Evolutionary conservation across 2,113 vertebrate species (phyloP).

Genomic region (Amblyornis subalaris): DNA sequence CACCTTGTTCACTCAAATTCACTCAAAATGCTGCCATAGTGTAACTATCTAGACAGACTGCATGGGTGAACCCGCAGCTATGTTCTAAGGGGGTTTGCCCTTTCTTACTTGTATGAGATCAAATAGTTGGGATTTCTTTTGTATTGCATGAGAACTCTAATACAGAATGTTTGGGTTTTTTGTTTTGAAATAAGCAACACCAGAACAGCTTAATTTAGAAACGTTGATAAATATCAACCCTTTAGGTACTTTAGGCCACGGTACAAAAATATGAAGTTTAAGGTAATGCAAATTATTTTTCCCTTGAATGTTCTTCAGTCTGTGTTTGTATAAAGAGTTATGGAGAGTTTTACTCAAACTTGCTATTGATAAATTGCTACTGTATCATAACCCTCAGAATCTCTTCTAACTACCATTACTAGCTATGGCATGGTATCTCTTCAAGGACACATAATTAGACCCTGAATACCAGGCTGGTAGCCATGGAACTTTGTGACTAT

Average conservation of each 20-base stretch:
- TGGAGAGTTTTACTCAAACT: background rate
- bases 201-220: background rate
- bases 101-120: background rate
- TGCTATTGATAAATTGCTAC: background rate
- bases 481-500: background rate
- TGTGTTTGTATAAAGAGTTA: background rate
- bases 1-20: background rate
- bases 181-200: background rate
- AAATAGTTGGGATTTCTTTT: background rate
- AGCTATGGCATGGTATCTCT: background rate
- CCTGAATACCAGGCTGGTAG: background rate
- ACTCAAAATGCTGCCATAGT: background rate
- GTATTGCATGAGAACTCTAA: background rate
- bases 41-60: no score
- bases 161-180: background rate
- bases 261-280: background rate
- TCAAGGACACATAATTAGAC: background rate
- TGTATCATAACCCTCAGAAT: background rate
- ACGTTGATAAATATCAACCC: no score
- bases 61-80: background rate
- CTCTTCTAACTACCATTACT: background rate
- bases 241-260: background rate
- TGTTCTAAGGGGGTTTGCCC: fast-evolving
- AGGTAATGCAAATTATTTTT: background rate
- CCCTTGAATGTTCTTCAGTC: background rate